phyloP scores from a whole-genome alignment of 23 tunicate species.

The Oikopleura albicans region DNA sequence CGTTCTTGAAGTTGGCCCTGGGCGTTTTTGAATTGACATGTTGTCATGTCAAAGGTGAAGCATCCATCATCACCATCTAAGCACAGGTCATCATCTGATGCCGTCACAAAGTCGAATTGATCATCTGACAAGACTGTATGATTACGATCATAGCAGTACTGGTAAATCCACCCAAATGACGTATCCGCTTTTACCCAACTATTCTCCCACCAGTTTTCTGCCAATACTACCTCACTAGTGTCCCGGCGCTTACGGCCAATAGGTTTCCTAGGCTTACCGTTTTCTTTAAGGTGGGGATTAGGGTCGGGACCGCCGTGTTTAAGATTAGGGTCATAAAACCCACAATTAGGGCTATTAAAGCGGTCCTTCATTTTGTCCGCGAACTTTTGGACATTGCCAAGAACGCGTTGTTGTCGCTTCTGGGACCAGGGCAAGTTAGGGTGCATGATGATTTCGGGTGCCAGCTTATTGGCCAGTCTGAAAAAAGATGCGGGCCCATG shows the following conservation, averaged over 20 bases:
- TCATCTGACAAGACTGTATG: neutral
- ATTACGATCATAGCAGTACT: neutral
- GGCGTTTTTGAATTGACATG: neutral
- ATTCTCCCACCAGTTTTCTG: neutral
- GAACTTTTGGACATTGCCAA: neutral
- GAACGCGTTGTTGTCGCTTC: neutral
- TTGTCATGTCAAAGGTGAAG: neutral
- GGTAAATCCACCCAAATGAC: neutral
- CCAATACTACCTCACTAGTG: neutral
- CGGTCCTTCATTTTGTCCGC: neutral
- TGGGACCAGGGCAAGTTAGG: neutral
- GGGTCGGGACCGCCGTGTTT: neutral
- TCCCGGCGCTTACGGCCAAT: neutral
- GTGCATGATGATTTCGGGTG: neutral
- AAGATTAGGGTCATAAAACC: neutral
- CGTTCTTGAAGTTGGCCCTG: neutral
- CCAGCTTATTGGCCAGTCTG: neutral
- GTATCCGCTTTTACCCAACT: neutral
- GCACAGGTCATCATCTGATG: neutral
- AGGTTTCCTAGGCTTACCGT: neutral
- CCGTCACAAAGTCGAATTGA: neutral
- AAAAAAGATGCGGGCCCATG: no score
- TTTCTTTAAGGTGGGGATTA: neutral
- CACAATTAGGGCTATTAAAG: neutral
- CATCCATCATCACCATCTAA: neutral